Evolutionary conservation across 1,140 invertebrate species (phyloP).

Genomic region (Pogonognathellus flavescens): DNA sequence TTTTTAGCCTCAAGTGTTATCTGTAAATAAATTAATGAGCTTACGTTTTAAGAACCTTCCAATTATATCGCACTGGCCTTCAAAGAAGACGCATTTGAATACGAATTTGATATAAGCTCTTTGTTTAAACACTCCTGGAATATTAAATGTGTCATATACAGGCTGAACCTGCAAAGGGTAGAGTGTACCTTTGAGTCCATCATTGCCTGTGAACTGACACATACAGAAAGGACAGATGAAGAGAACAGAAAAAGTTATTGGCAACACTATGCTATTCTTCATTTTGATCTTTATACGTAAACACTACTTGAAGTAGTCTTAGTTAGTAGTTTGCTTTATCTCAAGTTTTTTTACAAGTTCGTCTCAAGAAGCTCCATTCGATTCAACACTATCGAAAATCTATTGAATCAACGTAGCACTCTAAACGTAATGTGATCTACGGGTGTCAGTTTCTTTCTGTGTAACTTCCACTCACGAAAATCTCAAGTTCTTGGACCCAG

Average conservation of each 20-base stretch:
- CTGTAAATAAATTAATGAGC: background rate
- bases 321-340: background rate
- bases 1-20: too few relatives aligned
- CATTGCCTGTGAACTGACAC: conserved; percentile 1
- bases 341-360: background rate
- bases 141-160: conserved; percentile 14
- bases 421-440: too few relatives aligned
- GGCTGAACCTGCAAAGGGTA: conserved; percentile 44
- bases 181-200: conserved; percentile 20
- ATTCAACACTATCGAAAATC: background rate
- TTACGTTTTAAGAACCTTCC: conserved; percentile 5
- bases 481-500: background rate
- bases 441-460: too few relatives aligned
- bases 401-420: background rate
- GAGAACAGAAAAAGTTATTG: background rate
- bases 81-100: background rate
- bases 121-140: background rate
- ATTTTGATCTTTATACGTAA: background rate
- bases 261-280: background rate
- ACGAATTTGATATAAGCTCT: background rate
- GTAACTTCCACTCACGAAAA: too few relatives aligned
- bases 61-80: background rate
- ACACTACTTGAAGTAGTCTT: background rate
- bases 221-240: background rate
- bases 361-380: conserved; percentile 10